Evolutionary conservation across 2,797 vertebrate genomes (phyloP), one percentile per base, ranked within the genome.

Genomic region (Aphelocoma californica): DNA sequence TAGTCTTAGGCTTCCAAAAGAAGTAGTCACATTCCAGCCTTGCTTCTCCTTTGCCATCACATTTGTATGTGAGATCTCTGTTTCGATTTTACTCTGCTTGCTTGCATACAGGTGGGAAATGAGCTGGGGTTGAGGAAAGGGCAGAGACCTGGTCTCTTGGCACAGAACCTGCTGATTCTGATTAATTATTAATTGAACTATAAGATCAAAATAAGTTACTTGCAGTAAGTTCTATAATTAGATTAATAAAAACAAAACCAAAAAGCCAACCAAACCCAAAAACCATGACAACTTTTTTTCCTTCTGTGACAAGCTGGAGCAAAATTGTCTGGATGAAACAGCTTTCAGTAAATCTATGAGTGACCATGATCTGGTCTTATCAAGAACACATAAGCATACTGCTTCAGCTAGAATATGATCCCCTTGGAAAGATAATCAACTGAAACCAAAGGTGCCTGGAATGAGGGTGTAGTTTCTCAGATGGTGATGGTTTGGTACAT

Each of bases 31-130:
- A 6, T 36, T 62, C 25, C 34, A 67, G 17, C 26, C 36, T 77
- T 5, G 2, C 21, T 86, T 56, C 16, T 87, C 11, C 73, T 58
- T 38, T 81, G 32, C 16, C 10, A 14, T 71, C 18, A 11, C 6
- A 2, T 56, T 71, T 84, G 12, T 18, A 8, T 2, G 1, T 1
- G 10, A 82, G 42, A 32, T 62, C 4, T 18, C 18, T 14, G 1
- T 51, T 92, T 47, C 18, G 16, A 6, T 83, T 87, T 82, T 45
- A 14, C 8, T 79, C 31, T 40, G 7, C 20, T 53, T 79, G 12
- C n/a, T 57, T 81, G 44, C 12, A 4, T 69, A 9, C 12, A 48
- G 31, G 36, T 80, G 26, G 25, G 34, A 56, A 65, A 25, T 17
- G 11, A 75, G 21, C 15, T 79, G 29, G 44, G 20, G 3, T 36